A percentile compares a stretch with the other conserved stretches of the same genome.
Conservation (phyloP, 2,797 vertebrate genomes). For the Todus mexicanus region DNA sequence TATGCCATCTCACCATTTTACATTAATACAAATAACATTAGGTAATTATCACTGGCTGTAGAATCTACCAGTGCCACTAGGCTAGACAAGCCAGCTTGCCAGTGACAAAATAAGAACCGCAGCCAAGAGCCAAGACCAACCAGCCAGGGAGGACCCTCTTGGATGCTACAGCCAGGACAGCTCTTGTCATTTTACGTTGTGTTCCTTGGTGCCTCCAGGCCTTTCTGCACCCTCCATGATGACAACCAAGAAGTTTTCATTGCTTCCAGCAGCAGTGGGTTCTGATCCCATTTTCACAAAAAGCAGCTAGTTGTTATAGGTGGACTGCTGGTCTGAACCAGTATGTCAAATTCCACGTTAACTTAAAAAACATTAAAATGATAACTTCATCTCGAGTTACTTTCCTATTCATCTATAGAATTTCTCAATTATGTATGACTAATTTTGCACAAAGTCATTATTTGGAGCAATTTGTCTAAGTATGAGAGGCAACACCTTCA, state of each 20-base stretch:
- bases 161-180: background rate
- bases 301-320: background rate
- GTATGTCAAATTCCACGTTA: background rate
- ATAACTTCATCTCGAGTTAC: slow-evolving; percentile 71
- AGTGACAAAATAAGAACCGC: background rate
- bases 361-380: slow-evolving; percentile 69
- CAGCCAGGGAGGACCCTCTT: background rate
- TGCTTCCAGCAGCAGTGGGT: background rate
- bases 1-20: background rate
- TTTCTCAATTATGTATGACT: slow-evolving; percentile 84
- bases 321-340: slow-evolving; percentile 25
- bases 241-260: background rate
- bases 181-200: background rate
- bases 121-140: background rate
- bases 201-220: background rate
- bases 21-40: background rate
- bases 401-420: slow-evolving; percentile 76
- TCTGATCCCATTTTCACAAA: background rate
- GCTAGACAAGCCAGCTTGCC: background rate
- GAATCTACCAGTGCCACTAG: background rate
- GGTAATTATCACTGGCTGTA: background rate
- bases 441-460: slow-evolving; percentile 85
- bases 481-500: slow-evolving; percentile 79
- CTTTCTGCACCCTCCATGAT: background rate
- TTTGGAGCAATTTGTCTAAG: slow-evolving; percentile 83